These are phyloP conservation scores for Pectinophora gossypiella DNA, from an alignment of 1,140 invertebrate genomes.

Conservation along the genomic window DNA sequence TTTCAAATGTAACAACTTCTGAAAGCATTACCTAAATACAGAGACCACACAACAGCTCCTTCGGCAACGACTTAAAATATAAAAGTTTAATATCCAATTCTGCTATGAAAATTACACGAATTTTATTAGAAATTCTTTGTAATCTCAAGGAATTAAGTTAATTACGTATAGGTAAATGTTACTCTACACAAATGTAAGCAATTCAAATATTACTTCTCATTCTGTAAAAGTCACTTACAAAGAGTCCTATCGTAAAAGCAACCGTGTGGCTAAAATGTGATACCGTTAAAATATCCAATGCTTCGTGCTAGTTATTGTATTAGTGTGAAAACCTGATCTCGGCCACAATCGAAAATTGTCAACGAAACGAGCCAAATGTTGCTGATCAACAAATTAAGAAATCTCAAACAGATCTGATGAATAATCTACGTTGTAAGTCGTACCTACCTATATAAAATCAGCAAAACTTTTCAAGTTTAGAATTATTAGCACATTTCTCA, in stretches of 20 bases:
- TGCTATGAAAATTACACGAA: conserved; percentile 68
- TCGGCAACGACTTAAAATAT: conserved; percentile 25
- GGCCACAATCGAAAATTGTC: conserved; percentile 65
- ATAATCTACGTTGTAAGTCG: conserved; percentile 53
- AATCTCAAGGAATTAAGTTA: conserved; percentile 61
- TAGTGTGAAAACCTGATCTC: conserved; percentile 58
- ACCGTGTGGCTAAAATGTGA: conserved; percentile 63
- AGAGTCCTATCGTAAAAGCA: conserved; percentile 30
- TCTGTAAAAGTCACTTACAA: conserved; percentile 36
- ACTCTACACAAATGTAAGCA: conserved; percentile 50
- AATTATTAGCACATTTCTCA: conserved; percentile 77
- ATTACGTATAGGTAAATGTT: conserved; percentile 50
- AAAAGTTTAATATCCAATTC: conserved; percentile 60
- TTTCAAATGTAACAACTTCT: conserved; percentile 41
- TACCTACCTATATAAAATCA: conserved; percentile 26
- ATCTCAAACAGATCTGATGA: conserved; percentile 68
- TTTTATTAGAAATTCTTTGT: conserved; percentile 69
- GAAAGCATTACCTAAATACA: conserved; percentile 43
- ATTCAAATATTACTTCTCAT: conserved; percentile 49
- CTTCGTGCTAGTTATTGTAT: conserved; percentile 65
- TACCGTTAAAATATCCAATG: conserved; percentile 58
- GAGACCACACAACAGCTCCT: conserved; percentile 24
- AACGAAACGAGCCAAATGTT: conserved; percentile 56
- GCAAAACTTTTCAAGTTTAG: conserved; percentile 69
- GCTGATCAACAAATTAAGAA: conserved; percentile 40